A percentile compares a stretch with the other conserved stretches of the same genome.
These are phyloP conservation scores for Vireo griseus DNA, from an alignment of 2,797 vertebrate species.

Conservation along the genomic window DNA sequence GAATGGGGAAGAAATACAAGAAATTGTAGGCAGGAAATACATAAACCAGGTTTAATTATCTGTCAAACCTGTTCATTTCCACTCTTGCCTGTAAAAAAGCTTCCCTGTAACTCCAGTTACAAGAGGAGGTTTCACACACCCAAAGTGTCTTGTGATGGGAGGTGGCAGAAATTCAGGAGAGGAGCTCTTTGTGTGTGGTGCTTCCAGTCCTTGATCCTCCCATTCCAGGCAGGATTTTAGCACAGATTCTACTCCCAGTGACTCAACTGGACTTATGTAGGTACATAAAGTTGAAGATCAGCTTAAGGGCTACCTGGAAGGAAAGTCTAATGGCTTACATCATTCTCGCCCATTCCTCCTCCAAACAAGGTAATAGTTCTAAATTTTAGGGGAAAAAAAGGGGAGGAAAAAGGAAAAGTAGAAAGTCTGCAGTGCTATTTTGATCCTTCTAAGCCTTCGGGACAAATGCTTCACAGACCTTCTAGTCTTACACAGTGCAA, in stretches of 20 bases:
- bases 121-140: background rate
- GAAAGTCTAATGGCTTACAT: background rate
- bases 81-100: background rate
- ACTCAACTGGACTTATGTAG: background rate
- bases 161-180: background rate
- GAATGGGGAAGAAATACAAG: background rate
- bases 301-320: background rate
- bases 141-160: background rate
- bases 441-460: conserved; percentile 32
- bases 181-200: background rate
- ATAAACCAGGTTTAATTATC: background rate
- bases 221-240: background rate
- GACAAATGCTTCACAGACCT: conserved; percentile 8
- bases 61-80: background rate
- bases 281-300: background rate
- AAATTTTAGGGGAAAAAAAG: background rate
- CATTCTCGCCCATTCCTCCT: background rate
- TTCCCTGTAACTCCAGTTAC: background rate
- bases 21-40: rapidly evolving
- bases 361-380: background rate
- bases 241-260: background rate
- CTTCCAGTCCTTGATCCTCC: background rate
- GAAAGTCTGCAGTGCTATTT: conserved; percentile 27
- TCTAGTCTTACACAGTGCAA: background rate
- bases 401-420: background rate